Percentiles rank a stretch among this genome's conserved stretches.
These are phyloP conservation scores for Phodopus roborovskii DNA, from an alignment of 2,113 vertebrate species.

Conservation along the genomic window DNA sequence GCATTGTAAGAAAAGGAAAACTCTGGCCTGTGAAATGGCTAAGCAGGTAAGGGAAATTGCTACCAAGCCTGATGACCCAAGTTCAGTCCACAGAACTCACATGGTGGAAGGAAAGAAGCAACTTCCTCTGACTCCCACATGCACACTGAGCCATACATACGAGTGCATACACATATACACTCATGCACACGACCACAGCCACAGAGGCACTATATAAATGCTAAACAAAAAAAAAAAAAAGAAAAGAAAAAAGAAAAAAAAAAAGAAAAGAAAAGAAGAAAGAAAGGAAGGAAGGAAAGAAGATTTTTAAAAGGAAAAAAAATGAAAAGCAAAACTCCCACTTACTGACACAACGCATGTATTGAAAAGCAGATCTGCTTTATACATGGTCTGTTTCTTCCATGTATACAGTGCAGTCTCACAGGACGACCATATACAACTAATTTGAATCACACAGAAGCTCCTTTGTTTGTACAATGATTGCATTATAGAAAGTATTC, in stretches of 20 bases:
- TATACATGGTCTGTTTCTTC: background rate
- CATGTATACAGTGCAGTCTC: background rate
- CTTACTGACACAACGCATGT: background rate
- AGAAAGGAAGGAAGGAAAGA: no score
- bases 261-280: no score
- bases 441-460: conserved; percentile 28
- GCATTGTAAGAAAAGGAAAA: background rate
- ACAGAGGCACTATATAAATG: background rate
- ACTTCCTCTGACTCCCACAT: background rate
- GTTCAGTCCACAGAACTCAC: background rate
- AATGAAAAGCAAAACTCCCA: background rate
- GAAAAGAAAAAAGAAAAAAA: no score
- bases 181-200: background rate
- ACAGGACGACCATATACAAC: background rate
- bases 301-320: background rate
- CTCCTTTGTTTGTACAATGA: background rate
- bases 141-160: background rate
- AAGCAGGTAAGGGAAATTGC: background rate
- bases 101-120: background rate
- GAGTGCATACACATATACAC: background rate
- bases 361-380: background rate
- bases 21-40: background rate
- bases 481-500: background rate
- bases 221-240: background rate
- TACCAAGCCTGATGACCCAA: background rate